phyloP scores from a whole-genome alignment of 1,140 invertebrate species.

The Drosophila persimilis region DNA sequence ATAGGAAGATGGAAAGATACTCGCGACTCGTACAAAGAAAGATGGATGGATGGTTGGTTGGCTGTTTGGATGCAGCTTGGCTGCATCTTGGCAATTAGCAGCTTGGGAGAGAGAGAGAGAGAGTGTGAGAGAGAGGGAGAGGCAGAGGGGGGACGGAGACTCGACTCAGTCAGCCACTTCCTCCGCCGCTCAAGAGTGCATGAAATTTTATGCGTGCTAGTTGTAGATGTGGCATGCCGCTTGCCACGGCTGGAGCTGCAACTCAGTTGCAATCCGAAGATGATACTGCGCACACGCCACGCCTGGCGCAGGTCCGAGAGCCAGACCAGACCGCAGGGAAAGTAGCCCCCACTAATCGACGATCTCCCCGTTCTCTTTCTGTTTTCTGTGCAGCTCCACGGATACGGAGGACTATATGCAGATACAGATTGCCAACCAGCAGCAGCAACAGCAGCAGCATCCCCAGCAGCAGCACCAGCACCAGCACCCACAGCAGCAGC shows the following conservation, averaged over 20 bases:
- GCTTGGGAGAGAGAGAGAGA: conserved; percentile 22
- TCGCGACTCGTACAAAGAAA: conserved; percentile 7
- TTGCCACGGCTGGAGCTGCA: conserved; percentile 20
- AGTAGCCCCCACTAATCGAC: conserved; percentile 11
- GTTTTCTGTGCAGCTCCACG: conserved; percentile 63
- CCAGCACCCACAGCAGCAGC: conserved; percentile 34
- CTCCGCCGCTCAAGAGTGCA: conserved; percentile 71
- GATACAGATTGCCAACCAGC: conserved; percentile 75
- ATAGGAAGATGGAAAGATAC: conserved; percentile 2
- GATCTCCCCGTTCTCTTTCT: neutral
- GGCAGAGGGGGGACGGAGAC: neutral
- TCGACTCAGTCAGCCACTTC: conserved; percentile 37
- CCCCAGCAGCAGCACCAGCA: conserved; percentile 38
- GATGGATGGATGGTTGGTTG: conserved; percentile 33
- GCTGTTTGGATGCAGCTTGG: conserved; percentile 7
- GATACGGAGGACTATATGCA: conserved; percentile 83
- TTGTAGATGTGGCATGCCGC: conserved; percentile 43
- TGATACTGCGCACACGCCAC: conserved; percentile 79
- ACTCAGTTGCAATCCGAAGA: conserved; percentile 73
- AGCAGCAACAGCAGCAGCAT: conserved; percentile 42
- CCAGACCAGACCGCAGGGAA: conserved; percentile 10
- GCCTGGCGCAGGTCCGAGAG: conserved; percentile 71
- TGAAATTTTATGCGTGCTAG: conserved; percentile 81
- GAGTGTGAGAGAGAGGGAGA: conserved; percentile 14
- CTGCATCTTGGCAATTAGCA: conserved; percentile 46